phyloP scores from a whole-genome alignment of 2,113 vertebrate genomes.

The Gymnobelideus leadbeateri region DNA sequence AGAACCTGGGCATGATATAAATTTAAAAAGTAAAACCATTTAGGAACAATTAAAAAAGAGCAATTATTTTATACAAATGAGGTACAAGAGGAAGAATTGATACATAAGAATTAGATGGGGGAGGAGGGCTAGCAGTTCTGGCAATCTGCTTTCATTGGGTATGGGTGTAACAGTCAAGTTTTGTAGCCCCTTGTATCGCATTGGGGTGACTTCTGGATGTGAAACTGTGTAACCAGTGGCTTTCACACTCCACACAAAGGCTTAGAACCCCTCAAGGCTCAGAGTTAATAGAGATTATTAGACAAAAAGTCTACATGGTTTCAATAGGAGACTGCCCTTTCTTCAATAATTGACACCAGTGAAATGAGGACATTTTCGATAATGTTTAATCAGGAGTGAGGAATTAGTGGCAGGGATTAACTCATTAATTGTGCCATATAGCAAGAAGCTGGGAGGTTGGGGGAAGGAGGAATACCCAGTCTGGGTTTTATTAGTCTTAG shows the following conservation, averaged over 20 bases:
- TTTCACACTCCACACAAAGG: neutral
- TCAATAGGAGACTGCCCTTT: neutral
- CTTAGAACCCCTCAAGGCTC: neutral
- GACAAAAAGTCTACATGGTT: neutral
- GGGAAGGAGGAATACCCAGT: neutral
- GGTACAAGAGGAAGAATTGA: too few relatives aligned
- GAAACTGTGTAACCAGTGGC: neutral
- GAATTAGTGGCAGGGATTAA: neutral
- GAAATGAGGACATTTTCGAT: neutral
- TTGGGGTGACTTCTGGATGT: neutral
- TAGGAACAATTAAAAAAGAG: too few relatives aligned
- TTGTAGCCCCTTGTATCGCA: neutral
- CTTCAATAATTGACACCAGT: neutral
- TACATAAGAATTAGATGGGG: too few relatives aligned
- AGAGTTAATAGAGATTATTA: neutral
- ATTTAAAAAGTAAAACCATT: too few relatives aligned
- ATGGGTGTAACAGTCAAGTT: neutral
- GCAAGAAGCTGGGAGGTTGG: neutral
- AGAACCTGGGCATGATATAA: too few relatives aligned
- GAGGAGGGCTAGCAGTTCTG: too few relatives aligned
- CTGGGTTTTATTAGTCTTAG: neutral
- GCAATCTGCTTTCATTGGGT: too few relatives aligned
- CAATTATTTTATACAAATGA: too few relatives aligned
- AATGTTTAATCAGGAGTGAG: neutral
- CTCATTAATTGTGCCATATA: neutral